phyloP scores from a whole-genome alignment of 1,140 invertebrate genomes.

The Coptotermes formosanus region DNA sequence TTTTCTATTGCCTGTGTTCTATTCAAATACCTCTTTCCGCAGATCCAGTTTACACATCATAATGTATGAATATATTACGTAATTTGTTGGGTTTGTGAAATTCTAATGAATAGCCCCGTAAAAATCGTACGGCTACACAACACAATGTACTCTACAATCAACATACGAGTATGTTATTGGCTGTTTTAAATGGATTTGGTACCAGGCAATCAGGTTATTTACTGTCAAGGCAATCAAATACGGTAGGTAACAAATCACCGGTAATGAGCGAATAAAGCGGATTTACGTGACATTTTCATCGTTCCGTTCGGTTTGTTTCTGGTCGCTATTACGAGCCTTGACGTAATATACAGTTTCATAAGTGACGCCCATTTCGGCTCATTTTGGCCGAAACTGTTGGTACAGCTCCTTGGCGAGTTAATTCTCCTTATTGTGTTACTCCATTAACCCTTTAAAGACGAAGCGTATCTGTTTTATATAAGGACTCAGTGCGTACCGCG shows the following conservation, averaged over 20 bases:
- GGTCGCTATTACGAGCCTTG: background rate
- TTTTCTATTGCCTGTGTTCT: too few species aligned
- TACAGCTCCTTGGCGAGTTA: too few species aligned
- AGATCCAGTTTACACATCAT: too few species aligned
- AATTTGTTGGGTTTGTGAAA: too few species aligned
- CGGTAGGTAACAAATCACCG: background rate
- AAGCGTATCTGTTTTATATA: too few species aligned
- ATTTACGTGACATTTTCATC: background rate
- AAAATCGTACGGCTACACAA: too few species aligned
- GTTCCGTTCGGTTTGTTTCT: background rate
- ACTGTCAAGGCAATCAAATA: background rate
- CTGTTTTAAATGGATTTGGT: background rate
- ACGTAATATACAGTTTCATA: background rate
- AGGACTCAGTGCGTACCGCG: too few species aligned
- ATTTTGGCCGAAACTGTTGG: background rate
- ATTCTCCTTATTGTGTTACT: too few species aligned
- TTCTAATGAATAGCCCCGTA: too few species aligned
- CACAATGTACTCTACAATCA: background rate
- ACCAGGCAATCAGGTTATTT: background rate
- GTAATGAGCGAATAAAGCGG: background rate
- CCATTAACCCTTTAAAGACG: too few species aligned
- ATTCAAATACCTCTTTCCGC: too few species aligned
- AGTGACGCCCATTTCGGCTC: background rate
- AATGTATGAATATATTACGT: too few species aligned
- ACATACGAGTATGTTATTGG: background rate